phyloP scores from a whole-genome alignment of 1,140 invertebrate genomes.

The Drosophila pruinosa region DNA sequence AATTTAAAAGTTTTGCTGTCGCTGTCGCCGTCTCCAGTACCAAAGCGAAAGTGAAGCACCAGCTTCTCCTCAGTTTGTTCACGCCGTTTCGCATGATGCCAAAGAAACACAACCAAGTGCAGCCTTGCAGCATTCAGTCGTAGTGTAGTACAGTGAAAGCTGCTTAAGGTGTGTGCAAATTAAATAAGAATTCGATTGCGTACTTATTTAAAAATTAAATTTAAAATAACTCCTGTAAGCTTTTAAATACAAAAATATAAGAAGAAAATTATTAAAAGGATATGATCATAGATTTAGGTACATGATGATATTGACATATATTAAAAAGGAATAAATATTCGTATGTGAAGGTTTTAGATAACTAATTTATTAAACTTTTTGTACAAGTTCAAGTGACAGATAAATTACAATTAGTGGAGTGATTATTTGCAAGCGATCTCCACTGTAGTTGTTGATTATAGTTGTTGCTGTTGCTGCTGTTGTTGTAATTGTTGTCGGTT shows the following conservation, averaged over 20 bases:
- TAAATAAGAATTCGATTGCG: neutral
- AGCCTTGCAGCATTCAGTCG: neutral
- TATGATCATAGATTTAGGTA: too few species aligned
- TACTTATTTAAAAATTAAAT: neutral
- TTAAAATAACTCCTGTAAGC: neutral
- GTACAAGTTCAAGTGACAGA: too few species aligned
- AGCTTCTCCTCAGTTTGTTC: slow-evolving; percentile 42
- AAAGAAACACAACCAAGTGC: slow-evolving; percentile 67
- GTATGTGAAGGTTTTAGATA: too few species aligned
- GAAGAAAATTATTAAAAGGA: neutral
- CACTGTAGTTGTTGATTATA: slow-evolving; percentile 44
- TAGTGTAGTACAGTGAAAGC: slow-evolving; percentile 1
- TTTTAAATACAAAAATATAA: neutral
- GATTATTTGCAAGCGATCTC: slow-evolving; percentile 3
- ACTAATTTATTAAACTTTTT: too few species aligned
- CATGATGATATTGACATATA: neutral
- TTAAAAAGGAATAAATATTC: neutral
- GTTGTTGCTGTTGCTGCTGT: slow-evolving; percentile 31
- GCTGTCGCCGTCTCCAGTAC: slow-evolving; percentile 44
- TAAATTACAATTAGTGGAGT: too few species aligned
- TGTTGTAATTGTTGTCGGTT: slow-evolving; percentile 41
- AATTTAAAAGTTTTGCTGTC: slow-evolving; percentile 80
- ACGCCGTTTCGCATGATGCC: slow-evolving; percentile 59
- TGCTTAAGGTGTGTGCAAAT: neutral
- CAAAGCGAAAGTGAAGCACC: slow-evolving; percentile 69